These are phyloP conservation scores for Typhlichthys eigenmanni DNA, from an alignment of 2,797 vertebrate genomes.

Conservation along the genomic window DNA sequence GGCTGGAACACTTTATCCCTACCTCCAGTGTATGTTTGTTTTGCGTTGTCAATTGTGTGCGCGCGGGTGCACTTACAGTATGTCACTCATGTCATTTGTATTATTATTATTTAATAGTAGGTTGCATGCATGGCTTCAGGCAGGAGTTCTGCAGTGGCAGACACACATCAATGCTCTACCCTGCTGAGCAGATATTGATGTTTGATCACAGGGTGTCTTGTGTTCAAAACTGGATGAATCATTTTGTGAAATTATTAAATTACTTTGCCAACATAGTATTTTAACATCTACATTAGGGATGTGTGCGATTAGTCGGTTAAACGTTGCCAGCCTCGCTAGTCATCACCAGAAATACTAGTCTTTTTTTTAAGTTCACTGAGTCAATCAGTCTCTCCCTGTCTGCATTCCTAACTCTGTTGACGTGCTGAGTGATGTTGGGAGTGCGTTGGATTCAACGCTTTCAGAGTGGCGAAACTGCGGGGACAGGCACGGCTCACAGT, in stretches of 20 bases:
- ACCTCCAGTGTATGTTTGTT: constrained; percentile 25
- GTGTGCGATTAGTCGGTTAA: too few species aligned
- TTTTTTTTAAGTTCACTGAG: too few species aligned
- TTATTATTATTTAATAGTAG: too few species aligned
- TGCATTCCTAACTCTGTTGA: too few species aligned
- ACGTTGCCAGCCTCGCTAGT: too few species aligned
- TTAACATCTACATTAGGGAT: constrained; percentile 26
- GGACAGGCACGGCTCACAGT: too few species aligned
- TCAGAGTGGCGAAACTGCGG: too few species aligned
- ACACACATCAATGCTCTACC: not conserved
- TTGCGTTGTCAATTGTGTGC: constrained; percentile 1
- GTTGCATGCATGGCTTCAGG: constrained; percentile 31
- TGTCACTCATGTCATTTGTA: too few species aligned
- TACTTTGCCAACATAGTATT: constrained; percentile 30
- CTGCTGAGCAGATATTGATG: constrained; percentile 55
- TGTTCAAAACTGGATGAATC: constrained; percentile 33
- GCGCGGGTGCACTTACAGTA: not conserved
- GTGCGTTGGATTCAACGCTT: too few species aligned
- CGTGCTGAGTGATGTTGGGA: too few species aligned
- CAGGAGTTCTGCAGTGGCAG: constrained; percentile 21
- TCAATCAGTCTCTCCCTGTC: too few species aligned
- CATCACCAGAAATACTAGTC: too few species aligned
- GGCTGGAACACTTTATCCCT: constrained; percentile 28
- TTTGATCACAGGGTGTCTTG: constrained; percentile 54
- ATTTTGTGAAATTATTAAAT: constrained; percentile 1